Base-by-base conservation (phyloP, 2,888 invertebrate genomes). In the Hypena proboscidalis region DNA sequence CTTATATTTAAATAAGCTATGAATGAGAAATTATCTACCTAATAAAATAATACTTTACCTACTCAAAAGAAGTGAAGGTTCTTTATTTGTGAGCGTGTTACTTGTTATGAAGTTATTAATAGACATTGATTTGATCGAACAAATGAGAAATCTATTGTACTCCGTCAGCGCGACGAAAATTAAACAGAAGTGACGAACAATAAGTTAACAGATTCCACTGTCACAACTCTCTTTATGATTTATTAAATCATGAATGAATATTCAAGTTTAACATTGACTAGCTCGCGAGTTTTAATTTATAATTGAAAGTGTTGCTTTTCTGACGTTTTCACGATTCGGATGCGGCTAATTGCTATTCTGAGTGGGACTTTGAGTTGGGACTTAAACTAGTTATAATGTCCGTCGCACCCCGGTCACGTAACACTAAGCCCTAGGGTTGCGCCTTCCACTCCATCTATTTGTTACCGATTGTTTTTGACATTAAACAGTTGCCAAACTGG, bases 311-410 rank as follows among this genome's bases (percentile, higher is more conserved):
- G 63, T 65, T 69, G 63, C 63, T 71, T 67, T 74, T 62, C 66
- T 77, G 73, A 75, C 75, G 72, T 70, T 72, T 75, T 68, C 64
- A 62, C 67, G 58, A 57, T 67, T 70, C 61, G 47, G 56, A 60
- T 66, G 67, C 60, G 51, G 69, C 79, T 84, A 79, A 86, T 87
- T 86, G 75, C 75, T 64, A 86, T 87, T 86, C 86, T 64, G 80
- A 72, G 76, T 82, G 76, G 73, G 71, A 74, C 77, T 73, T 70
- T 67, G 72, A 75, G 76, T 76, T 70, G 74, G 75, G 74, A 75
- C 77, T 75, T 79, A 77, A 79, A 77, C 77, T 73, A 74, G 77
- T 78, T 81, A 78, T 76, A 71, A 81, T 76, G 78, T 70, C 74
- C 70, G 58, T 61, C 60, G 78, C 74, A 81, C 68, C 67, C 84